Evolutionary conservation across 2,113 vertebrate species (phyloP), one percentile per base, ranked within the genome.

Genomic region (Stigmatopora argus): DNA sequence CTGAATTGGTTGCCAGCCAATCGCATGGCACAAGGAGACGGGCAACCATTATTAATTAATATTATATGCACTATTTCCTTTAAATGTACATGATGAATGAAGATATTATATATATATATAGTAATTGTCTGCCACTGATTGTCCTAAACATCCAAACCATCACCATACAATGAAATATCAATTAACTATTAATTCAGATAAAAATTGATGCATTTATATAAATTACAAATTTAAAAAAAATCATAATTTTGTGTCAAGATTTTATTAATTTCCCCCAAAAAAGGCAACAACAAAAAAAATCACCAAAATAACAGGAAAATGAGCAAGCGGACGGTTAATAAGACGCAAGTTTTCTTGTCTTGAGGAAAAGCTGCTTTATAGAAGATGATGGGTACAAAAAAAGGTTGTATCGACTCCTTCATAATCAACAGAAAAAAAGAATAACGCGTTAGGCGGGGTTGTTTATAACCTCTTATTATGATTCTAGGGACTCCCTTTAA

Each of bases 251-350:
- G 18, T 49, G 48, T 64, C 49, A 77, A 81, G 21, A 71, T 83
- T 90, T 88, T 88, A 89, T 90, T 92, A 74, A 87, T 88, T 90
- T 79, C 72, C 65, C 83, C 62, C 61, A 81, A 73, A 79, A 87
- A 81, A 61, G 75, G 67, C 80, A 66, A 74, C 5, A 55, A 69
- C 9, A 78, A 85, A 82, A 83, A 80, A 85, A 84, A 83, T 80
- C 86, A 71, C 64, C 63, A 82, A 83, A 81, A 79, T 15, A 53
- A 69, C 69, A 81, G 77, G 34, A 58, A 74, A 64, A 67, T 53
- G 61, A 81, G 61, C 70, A 83, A 75, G 60, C 75, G 90, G 83
- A 86, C 77, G 78, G 79, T 74, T 81, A 78, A 81, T 51, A 78
- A 17, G 44, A 71, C 47, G 15, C 47, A 7, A 5, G 26, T 13